These are phyloP conservation scores for Bugula neritina DNA, from an alignment of 2,888 invertebrate species.

Conservation along the genomic window DNA sequence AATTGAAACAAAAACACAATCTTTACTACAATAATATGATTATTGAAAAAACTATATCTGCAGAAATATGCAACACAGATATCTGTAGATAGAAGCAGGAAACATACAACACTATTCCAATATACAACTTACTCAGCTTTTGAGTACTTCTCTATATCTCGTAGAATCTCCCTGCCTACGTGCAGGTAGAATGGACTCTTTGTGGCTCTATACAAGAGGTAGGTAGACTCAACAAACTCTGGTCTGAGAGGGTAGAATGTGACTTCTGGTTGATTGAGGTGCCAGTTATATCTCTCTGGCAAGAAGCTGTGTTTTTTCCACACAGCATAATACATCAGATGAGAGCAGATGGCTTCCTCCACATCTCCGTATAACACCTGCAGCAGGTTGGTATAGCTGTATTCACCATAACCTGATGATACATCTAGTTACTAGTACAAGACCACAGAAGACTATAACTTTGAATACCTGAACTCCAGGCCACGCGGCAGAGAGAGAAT, in stretches of 20 bases:
- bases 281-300: slow-evolving; percentile 57
- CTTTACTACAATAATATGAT: no score
- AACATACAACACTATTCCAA: neutral
- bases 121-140: slow-evolving; percentile 55
- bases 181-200: slow-evolving; percentile 64
- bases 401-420: no score
- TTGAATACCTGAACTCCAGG: slow-evolving; percentile 48
- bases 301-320: slow-evolving; percentile 61
- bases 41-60: no score
- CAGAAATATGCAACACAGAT: no score
- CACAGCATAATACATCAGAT: slow-evolving; percentile 61
- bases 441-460: neutral
- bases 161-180: slow-evolving; percentile 61
- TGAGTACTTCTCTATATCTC: slow-evolving; percentile 57
- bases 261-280: slow-evolving; percentile 40
- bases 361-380: slow-evolving; percentile 61
- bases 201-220: slow-evolving; percentile 61
- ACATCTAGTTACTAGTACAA: no score
- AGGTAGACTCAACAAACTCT: slow-evolving; percentile 63
- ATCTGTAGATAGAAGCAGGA: no score
- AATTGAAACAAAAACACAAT: no score
- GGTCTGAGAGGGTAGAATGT: slow-evolving; percentile 63
- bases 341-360: slow-evolving; percentile 63
- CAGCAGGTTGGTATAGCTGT: slow-evolving; percentile 10
- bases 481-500: slow-evolving; percentile 60